phyloP scores from a whole-genome alignment of 1,140 invertebrate genomes.

The Nephila pilipes region DNA sequence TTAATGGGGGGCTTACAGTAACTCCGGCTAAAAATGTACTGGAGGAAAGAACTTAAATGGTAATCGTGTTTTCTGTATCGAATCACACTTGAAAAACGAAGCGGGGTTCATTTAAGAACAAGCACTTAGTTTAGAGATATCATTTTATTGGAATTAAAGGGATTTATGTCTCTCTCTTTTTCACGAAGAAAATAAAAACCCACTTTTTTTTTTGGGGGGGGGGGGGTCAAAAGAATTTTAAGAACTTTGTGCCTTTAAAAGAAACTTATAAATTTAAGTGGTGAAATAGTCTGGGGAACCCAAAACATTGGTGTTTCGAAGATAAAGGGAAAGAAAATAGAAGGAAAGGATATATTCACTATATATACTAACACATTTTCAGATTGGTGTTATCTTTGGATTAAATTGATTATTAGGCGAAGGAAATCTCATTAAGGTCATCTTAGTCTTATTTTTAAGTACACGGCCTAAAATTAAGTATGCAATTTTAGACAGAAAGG shows the following conservation, averaged over 20 bases:
- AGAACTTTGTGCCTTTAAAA: neutral
- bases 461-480: no score
- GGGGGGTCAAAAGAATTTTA: neutral
- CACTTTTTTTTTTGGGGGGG: no score
- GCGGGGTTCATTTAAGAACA: neutral
- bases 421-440: no score
- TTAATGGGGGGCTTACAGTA: neutral
- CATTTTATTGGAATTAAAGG: neutral
- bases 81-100: conserved; percentile 8
- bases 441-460: no score
- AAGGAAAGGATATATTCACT: no score
- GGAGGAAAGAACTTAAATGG: conserved; percentile 3
- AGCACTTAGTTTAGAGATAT: neutral
- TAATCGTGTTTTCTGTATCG: conserved; percentile 24
- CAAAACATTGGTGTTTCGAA: neutral
- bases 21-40: neutral
- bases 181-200: neutral
- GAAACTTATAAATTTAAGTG: neutral
- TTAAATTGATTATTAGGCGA: no score
- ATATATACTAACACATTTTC: no score
- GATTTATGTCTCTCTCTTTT: neutral
- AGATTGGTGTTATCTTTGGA: no score
- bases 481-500: no score
- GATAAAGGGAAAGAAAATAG: neutral
- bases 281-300: neutral